A percentile compares a stretch with the other conserved stretches of the same genome.
These are phyloP conservation scores for Troides aeacus DNA, from an alignment of 2,888 invertebrate genomes.

Conservation along the genomic window DNA sequence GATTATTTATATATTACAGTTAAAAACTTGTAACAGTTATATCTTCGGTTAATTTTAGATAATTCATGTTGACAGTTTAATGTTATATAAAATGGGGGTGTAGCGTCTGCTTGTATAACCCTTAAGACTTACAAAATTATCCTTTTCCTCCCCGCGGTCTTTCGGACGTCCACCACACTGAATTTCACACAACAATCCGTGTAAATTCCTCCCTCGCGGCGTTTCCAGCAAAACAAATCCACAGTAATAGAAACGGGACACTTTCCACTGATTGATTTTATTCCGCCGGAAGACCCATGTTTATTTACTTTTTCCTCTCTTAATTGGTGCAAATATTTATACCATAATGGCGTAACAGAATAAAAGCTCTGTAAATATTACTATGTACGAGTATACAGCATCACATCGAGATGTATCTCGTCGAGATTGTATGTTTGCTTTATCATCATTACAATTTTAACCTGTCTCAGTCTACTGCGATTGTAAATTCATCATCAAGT, in stretches of 20 bases:
- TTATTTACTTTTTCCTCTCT: conserved; percentile 1
- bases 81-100: background rate
- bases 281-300: background rate
- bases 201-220: background rate
- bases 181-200: background rate
- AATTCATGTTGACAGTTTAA: background rate
- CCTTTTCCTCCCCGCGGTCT: background rate
- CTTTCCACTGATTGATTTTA: conserved; percentile 1
- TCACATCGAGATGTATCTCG: no score
- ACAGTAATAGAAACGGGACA: conserved; percentile 5
- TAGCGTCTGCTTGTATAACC: background rate
- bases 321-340: conserved; percentile 5
- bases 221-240: background rate
- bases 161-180: background rate
- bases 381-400: background rate
- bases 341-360: background rate
- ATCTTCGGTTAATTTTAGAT: background rate
- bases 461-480: no score
- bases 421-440: no score
- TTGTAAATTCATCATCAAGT: no score
- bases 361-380: background rate
- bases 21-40: no score
- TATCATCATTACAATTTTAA: no score
- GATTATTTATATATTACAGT: background rate
- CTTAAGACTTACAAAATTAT: background rate